These are phyloP conservation scores for Drosophila willistoni DNA, from an alignment of 1,140 invertebrate species.

Conservation along the genomic window DNA sequence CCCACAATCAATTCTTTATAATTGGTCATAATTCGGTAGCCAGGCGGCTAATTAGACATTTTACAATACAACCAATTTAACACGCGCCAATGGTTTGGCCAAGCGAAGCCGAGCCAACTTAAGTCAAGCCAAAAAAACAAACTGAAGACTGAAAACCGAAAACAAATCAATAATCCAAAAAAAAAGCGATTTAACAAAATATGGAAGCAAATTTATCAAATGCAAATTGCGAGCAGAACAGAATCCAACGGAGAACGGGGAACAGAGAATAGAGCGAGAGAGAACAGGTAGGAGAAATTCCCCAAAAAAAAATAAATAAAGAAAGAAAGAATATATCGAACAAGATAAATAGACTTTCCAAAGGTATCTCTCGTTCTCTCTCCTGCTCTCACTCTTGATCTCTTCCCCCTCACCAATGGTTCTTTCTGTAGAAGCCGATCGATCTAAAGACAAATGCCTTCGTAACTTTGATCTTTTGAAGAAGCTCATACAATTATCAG, in stretches of 20 bases:
- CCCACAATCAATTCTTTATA: constrained; percentile 59
- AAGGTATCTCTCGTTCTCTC: not conserved
- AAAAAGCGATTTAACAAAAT: constrained; percentile 67
- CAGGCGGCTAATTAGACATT: constrained; percentile 66
- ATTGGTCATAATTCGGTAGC: constrained; percentile 79
- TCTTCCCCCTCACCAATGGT: not conserved
- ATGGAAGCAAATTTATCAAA: constrained; percentile 78
- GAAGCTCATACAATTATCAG: constrained; percentile 14
- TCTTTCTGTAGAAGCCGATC: constrained; percentile 8
- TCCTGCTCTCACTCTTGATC: too few species aligned
- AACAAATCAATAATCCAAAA: constrained; percentile 27
- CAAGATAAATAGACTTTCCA: constrained; percentile 18
- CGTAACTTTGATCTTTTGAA: constrained; percentile 11
- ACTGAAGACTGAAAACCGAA: constrained; percentile 28
- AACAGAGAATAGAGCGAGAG: constrained; percentile 1
- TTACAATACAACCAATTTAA: constrained; percentile 74
- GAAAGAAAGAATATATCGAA: not conserved
- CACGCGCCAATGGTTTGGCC: constrained; percentile 55
- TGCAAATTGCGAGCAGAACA: constrained; percentile 61
- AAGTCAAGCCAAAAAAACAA: constrained; percentile 14
- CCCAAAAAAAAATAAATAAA: not conserved
- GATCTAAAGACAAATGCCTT: constrained; percentile 13
- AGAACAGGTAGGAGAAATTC: constrained; percentile 22
- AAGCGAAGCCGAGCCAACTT: constrained; percentile 31
- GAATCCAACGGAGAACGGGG: constrained; percentile 39